Evolutionary conservation across 1,140 invertebrate species (phyloP).

Genomic region (Papilio aristodemus): DNA sequence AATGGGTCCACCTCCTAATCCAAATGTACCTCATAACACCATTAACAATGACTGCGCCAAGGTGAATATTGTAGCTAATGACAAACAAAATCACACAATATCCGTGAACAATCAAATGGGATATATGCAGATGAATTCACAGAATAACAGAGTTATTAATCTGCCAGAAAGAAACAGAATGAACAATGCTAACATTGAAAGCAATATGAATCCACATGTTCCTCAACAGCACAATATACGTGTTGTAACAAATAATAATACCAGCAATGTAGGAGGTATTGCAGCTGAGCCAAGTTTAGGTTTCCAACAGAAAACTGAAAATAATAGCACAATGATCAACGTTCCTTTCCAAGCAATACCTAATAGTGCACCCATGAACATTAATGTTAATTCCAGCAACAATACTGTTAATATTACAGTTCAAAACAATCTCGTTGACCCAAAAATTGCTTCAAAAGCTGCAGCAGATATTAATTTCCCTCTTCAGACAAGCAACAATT

Average conservation of each 20-base stretch:
- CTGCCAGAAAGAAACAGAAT: slow-evolving; percentile 72
- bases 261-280: slow-evolving; percentile 57
- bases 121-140: slow-evolving; percentile 76
- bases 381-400: slow-evolving; percentile 76
- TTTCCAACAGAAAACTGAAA: slow-evolving; percentile 71
- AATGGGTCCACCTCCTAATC: slow-evolving; percentile 56
- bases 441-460: slow-evolving; percentile 74
- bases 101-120: slow-evolving; percentile 74
- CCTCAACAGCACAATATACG: slow-evolving; percentile 74
- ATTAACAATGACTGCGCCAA: slow-evolving; percentile 70
- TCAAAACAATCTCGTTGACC: slow-evolving; percentile 75
- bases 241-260: slow-evolving; percentile 70
- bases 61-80: slow-evolving; percentile 65
- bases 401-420: slow-evolving; percentile 77
- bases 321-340: slow-evolving; percentile 70
- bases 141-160: slow-evolving; percentile 74
- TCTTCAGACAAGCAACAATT: slow-evolving; percentile 61
- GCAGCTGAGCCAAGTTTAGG: slow-evolving; percentile 55
- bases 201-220: slow-evolving; percentile 67
- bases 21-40: slow-evolving; percentile 55
- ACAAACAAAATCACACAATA: slow-evolving; percentile 72
- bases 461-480: slow-evolving; percentile 71
- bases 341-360: slow-evolving; percentile 76
- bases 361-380: slow-evolving; percentile 76
- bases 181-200: slow-evolving; percentile 62